Evolutionary conservation across 2,113 vertebrate genomes (phyloP), one percentile per base, ranked within the genome.

Genomic region (Isichthys henryi): DNA sequence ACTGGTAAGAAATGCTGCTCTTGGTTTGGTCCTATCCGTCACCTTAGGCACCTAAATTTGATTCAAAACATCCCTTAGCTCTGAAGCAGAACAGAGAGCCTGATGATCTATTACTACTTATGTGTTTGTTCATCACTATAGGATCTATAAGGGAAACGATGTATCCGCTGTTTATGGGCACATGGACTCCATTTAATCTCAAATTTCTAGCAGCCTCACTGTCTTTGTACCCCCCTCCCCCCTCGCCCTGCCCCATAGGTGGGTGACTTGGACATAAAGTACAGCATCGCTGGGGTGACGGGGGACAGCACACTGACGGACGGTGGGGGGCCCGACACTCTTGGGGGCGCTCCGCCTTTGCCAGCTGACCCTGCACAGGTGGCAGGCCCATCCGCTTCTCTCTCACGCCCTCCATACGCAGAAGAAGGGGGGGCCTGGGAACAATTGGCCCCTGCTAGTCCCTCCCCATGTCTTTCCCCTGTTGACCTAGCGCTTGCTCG

Each of bases 261-360:
- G 80, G 94, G 90, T 52, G 95, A 96, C 87, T 90, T 92, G 49
- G 93, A 95, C 90, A 89, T 92, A 49, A 94, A 91, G 90, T 94
- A 80, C 3, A 21, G 89, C 89, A 90, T 96, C 88, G 90, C 94
- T 1, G 94, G 93, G 31, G 92, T 94, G 88, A 95, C 94, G 1
- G 70, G 87, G 52, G 92, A 94, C 91, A 93, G 88, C 46, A 93
- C 95, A 0, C 92, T 88, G 87, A 94, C 96, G 21, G 96, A 96
- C 83, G 86, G 91, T 5, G 31, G 87, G 31, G 74, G 91, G 5
- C 93, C 89, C 90, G 92, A 94, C 77, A 6, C 88, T 0, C 80
- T 45, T 80, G 88, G 91, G 86, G 74, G 31, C 0, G 90, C 91
- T 0, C 91, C 92, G 70, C 88, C 89, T 13, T 89, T 92, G 17